phyloP scores from a whole-genome alignment of 2,797 vertebrate species.

The Lateolabrax maculatus region DNA sequence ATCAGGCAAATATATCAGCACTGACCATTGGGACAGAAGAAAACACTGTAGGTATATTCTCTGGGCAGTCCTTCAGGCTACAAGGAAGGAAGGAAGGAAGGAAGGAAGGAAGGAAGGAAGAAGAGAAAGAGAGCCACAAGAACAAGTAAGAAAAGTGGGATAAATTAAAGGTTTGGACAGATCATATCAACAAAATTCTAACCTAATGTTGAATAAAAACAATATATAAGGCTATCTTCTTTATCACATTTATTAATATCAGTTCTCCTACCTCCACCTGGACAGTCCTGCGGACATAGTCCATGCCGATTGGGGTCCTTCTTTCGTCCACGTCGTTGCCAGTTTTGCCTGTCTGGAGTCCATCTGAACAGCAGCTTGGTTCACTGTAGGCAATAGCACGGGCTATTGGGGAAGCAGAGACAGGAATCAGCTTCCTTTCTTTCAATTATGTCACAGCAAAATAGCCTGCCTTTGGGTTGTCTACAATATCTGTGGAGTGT shows the following conservation, averaged over 20 bases:
- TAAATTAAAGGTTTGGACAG: fast-evolving
- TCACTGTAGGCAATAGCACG: slow-evolving; percentile 92
- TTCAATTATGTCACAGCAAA: not conserved
- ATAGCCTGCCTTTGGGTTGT: not conserved
- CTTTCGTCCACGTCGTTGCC: slow-evolving; percentile 85
- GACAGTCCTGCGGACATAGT: slow-evolving; percentile 90
- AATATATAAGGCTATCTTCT: not conserved
- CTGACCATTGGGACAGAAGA: slow-evolving; percentile 96
- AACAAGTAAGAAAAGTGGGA: not conserved
- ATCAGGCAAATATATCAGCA: slow-evolving; percentile 25
- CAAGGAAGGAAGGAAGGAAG: slow-evolving; percentile 32
- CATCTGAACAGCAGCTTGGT: slow-evolving; percentile 88
- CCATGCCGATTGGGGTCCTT: slow-evolving; percentile 83
- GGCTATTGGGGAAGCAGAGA: slow-evolving; percentile 76
- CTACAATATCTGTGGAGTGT: not conserved
- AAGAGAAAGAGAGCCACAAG: slow-evolving; percentile 8
- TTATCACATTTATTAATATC: not conserved
- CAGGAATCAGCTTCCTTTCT: slow-evolving; percentile 3
- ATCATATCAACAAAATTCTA: not conserved
- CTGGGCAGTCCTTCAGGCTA: slow-evolving; percentile 93
- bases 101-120: slow-evolving; percentile 33
- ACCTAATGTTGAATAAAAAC: not conserved
- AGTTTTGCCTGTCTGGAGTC: slow-evolving; percentile 80
- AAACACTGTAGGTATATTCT: slow-evolving; percentile 95
- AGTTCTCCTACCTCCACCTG: slow-evolving; percentile 88